A percentile compares a stretch with the other conserved stretches of the same genome.
Evolutionary conservation across 2,888 invertebrate genomes (phyloP).

Genomic region (Eupithecia exiguata): DNA sequence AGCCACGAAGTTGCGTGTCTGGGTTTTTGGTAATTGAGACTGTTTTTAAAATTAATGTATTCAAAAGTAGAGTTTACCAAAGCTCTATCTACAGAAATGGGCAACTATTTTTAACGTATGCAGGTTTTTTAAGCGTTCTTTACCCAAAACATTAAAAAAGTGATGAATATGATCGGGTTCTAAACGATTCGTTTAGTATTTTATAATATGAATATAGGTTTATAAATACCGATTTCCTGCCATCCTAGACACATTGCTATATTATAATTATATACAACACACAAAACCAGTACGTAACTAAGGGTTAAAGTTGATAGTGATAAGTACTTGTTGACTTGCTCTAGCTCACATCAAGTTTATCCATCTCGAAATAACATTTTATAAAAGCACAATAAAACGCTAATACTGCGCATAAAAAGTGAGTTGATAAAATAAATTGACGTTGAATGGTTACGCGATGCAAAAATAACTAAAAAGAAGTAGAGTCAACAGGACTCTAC

Average conservation of each 20-base stretch:
- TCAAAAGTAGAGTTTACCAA: not conserved
- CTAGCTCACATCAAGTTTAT: not conserved
- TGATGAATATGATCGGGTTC: not conserved
- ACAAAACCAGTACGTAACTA: not conserved
- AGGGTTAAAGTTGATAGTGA: not conserved
- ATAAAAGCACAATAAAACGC: conserved; percentile 22
- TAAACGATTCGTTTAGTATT: not conserved
- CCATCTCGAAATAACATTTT: conserved; percentile 7
- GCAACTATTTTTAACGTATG: not conserved
- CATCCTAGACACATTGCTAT: not conserved
- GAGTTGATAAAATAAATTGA: conserved; percentile 22
- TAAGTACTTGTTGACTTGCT: not conserved
- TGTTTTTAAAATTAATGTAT: conserved; percentile 4
- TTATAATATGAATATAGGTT: not conserved
- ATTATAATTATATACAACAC: not conserved
- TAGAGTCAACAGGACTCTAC: not conserved
- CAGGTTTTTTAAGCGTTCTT: not conserved
- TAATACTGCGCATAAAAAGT: conserved; percentile 15
- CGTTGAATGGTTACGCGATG: conserved; percentile 13
- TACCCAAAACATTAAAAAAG: not conserved
- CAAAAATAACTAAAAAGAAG: not conserved
- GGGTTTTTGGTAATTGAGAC: conserved; percentile 6
- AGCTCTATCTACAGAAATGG: not conserved
- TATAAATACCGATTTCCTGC: not conserved
- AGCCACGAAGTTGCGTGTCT: conserved; percentile 13